Conservation (phyloP, 53 echinoderm and acorn worm species). For the Echinarachnius parma region DNA sequence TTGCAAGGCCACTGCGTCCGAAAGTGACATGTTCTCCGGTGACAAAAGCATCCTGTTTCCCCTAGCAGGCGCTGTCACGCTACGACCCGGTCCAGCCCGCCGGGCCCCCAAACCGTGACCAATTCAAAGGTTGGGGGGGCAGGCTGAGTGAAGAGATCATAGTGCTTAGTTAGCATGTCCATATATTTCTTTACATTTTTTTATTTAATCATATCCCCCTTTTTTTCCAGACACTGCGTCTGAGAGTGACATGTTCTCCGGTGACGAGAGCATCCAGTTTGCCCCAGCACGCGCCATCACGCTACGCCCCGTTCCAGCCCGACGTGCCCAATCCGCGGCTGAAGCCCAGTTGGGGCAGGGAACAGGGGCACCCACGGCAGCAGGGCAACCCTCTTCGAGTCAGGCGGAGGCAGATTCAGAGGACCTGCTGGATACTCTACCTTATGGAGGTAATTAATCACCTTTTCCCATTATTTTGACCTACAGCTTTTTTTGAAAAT, state of each 20-base stretch:
- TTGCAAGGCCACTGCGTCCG: conserved; percentile 78
- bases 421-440: too few species aligned
- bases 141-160: too few species aligned
- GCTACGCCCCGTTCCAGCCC: conserved; percentile 26
- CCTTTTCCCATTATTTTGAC: too few species aligned
- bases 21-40: conserved; percentile 64
- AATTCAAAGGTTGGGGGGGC: too few species aligned
- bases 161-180: too few species aligned
- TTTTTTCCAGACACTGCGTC: conserved; percentile 61
- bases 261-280: conserved; percentile 52
- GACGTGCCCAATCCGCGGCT: conserved; percentile 24
- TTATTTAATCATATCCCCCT: too few species aligned
- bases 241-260: conserved; percentile 68
- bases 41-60: conserved; percentile 49
- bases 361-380: too few species aligned
- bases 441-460: too few species aligned
- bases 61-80: conserved; percentile 14
- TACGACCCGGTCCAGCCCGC: conserved; percentile 27
- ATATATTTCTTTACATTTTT: too few species aligned
- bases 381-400: too few species aligned
- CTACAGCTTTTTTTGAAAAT: too few species aligned
- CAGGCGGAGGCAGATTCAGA: not conserved
- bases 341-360: too few species aligned
- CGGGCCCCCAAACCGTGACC: conserved; percentile 20
- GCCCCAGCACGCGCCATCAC: conserved; percentile 17